Evolutionary conservation across 2,797 vertebrate species (phyloP).

Genomic region (Borostomias antarcticus): DNA sequence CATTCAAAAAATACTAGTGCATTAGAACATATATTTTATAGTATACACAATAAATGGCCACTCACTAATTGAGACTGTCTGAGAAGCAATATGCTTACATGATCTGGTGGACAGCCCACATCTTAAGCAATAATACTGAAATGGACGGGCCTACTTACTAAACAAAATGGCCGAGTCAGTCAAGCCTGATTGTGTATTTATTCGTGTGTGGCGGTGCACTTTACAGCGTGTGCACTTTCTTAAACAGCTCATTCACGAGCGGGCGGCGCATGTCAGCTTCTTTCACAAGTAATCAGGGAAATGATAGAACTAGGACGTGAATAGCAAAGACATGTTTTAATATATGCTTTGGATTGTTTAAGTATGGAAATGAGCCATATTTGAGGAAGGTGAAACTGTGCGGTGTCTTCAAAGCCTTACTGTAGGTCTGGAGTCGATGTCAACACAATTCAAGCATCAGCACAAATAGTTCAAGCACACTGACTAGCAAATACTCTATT

Average conservation of each 20-base stretch:
- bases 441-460: neutral
- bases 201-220: conserved; percentile 1
- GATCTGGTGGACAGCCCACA: neutral
- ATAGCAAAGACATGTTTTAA: neutral
- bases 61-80: neutral
- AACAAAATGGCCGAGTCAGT: neutral
- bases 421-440: too few relatives aligned
- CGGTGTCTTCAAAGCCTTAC: neutral
- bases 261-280: neutral
- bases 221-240: neutral
- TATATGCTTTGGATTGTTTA: conserved; percentile 5
- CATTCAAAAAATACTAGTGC: conserved; percentile 4
- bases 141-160: conserved; percentile 17
- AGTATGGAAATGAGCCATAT: neutral
- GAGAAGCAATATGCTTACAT: neutral
- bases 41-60: neutral
- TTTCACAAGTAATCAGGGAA: neutral
- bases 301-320: too few relatives aligned
- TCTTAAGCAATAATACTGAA: conserved; percentile 16
- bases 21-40: neutral
- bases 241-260: neutral
- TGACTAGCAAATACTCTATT: neutral
- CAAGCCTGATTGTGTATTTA: conserved; percentile 1
- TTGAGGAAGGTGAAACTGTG: neutral
- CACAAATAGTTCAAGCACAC: neutral